Base-by-base conservation (phyloP, 2,888 invertebrate species). In the Aspidiotus destructor region DNA sequence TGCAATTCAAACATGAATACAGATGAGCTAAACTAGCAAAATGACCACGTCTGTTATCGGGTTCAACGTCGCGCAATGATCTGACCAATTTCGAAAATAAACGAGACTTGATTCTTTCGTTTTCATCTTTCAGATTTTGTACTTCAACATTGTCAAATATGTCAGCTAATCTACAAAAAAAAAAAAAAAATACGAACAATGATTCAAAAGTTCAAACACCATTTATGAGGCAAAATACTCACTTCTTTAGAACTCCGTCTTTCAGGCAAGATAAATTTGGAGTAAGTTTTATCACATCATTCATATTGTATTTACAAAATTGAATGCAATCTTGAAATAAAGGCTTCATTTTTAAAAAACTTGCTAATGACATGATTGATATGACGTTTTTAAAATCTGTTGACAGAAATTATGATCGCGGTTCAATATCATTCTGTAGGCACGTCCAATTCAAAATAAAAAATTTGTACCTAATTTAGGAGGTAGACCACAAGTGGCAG, bases 321-420 rank as follows among this genome's bases (percentile, higher is more conserved):
- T 86, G 82, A 65, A 96, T 80, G 73, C 95, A 95, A 76, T 90
- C 89, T 73, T 90, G 84, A 5, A 94, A 82, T 63, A 96, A 79
- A 2, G 89, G 88, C 74, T 93, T 90, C 95, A 96, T 96, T 83
- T 93, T 80, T 41, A 97, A 80, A 77, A 96, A 97, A 44, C 93
- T 92, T 0, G 96, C 95, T 0, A 95, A 96, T 0, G 96, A 92
- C 70, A 96, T 81, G 65, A 97, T 89, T 0, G 95, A 94, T 67
- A 96, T 85, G 1, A 94, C 95, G 77, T 92, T 94, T 74, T 72
- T 70, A 57, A 73, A 70, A 72, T 75, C 75, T 76, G 62, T n/a
- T 53, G 55, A 70, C 58, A 62, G 5, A 65, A 67, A 69, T 11
- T 28, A 28, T 28, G 28, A 28, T 28, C 28, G 28, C 5, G 2